phyloP scores from a whole-genome alignment of 2,888 invertebrate species.

The Phyllotreta cruciferae region DNA sequence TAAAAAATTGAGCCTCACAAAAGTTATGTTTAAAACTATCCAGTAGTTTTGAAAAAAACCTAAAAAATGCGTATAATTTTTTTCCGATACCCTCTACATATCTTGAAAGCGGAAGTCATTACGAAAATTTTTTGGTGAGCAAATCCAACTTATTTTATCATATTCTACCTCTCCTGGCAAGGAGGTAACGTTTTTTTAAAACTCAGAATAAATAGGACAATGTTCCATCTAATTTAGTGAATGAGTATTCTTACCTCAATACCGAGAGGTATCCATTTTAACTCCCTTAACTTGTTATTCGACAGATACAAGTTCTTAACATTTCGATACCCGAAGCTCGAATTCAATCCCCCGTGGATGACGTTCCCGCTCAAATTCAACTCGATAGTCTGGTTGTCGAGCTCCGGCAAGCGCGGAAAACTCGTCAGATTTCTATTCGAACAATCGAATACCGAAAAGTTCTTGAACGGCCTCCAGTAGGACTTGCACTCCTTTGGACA shows the following conservation, averaged over 20 bases:
- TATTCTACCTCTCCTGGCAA: too few relatives aligned
- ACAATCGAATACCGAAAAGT: constrained; percentile 65
- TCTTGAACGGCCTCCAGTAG: constrained; percentile 60
- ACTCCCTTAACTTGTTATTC: constrained; percentile 37
- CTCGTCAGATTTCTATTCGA: constrained; percentile 59
- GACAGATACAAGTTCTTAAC: constrained; percentile 62
- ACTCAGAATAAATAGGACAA: neutral
- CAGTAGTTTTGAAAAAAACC: too few relatives aligned
- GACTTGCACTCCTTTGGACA: constrained; percentile 67
- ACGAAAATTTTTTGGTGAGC: too few relatives aligned
- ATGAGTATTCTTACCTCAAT: constrained; percentile 37
- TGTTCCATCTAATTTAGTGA: neutral
- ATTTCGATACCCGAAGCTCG: constrained; percentile 58
- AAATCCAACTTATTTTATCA: too few relatives aligned
- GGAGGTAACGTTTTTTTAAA: too few relatives aligned
- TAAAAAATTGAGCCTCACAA: too few relatives aligned
- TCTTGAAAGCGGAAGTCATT: too few relatives aligned
- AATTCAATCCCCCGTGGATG: constrained; percentile 35
- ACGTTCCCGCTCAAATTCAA: constrained; percentile 48
- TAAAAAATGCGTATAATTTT: too few relatives aligned
- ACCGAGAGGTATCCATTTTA: constrained; percentile 43
- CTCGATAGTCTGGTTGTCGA: constrained; percentile 36
- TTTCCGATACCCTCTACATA: too few relatives aligned
- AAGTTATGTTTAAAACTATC: too few relatives aligned
- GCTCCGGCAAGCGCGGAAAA: constrained; percentile 55